Base-by-base conservation (phyloP, 92 coral and sea anemone species). In the Palythoa heliodiscus region DNA sequence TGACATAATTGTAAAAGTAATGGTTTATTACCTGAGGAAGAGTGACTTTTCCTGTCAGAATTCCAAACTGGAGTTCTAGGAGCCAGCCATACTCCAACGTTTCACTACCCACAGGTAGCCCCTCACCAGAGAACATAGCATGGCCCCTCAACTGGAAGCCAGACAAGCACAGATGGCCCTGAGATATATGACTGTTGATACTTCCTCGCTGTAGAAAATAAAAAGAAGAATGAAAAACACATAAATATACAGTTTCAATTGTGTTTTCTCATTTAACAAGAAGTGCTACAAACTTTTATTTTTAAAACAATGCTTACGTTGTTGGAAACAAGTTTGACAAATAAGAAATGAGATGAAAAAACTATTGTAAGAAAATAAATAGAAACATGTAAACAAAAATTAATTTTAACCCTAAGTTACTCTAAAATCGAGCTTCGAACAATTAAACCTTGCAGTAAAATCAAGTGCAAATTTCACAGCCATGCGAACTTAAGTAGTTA, bases 121-220 rank as follows among this genome's bases (percentile, higher is more conserved):
- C 97, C 60, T 88, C 85, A 11, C 91, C 98, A 16, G 99, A 97
- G 87, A 97, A 97, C 99, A 97, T 95, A 13, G 99, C 99, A 88
- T 97, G 99, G 8, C 99, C 99, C 69, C 99, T 95, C 64, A 97
- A 81, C 92, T 97, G 99, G 57, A 97, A 83, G 70, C 99, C 99
- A 40, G 98, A 92, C 76, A 97, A 90, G 87, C 98, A 91, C 86
- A 97, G 86, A 63, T 94, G 95, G 14, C 99, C 99, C 67, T 89
- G 93, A 8, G 93, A 90, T 40, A 95, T 78, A 87, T 91, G 98
- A n/a, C 86, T 92, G 80, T 85, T 93, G 55, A 90, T 68, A 5
- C 58, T 50, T 47, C 97, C 99, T 43, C 99, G 98, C 99, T 97
- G 87, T n/a, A 63, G 25, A 63, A 63, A 63, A 19, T 29, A 19